Conservation (phyloP, 2,888 invertebrate species). For the Margaritifera margaritifera region DNA sequence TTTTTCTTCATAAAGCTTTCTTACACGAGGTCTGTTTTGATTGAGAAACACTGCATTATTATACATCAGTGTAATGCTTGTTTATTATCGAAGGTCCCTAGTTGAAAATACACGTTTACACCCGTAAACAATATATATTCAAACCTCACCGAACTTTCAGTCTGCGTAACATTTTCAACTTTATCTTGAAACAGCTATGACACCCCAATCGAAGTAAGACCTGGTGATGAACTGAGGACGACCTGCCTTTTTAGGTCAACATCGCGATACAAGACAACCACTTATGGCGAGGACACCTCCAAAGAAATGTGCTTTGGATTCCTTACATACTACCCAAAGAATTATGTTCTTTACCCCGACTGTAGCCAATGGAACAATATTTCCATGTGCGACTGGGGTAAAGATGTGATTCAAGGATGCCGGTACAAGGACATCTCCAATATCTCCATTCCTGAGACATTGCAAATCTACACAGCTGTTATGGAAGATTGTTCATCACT, state of each 20-base stretch:
- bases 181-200: constrained; percentile 29
- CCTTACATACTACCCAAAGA: constrained; percentile 48
- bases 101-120: no score
- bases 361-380: constrained; percentile 10
- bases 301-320: constrained; percentile 63
- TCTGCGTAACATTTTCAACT: background rate
- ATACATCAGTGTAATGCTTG: no score
- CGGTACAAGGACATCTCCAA: constrained; percentile 10
- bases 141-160: background rate
- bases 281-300: constrained; percentile 48
- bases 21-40: no score
- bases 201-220: constrained; percentile 34
- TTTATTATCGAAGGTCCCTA: no score
- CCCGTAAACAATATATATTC: no score
- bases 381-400: constrained; percentile 8
- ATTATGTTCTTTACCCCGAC: constrained; percentile 18
- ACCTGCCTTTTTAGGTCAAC: constrained; percentile 43
- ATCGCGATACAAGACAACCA: constrained; percentile 21
- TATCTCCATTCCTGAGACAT: constrained; percentile 17
- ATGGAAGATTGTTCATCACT: constrained; percentile 17
- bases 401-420: constrained; percentile 21
- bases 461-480: constrained; percentile 7
- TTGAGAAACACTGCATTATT: no score
- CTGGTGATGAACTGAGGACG: constrained; percentile 44
- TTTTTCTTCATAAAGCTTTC: no score